These are phyloP conservation scores for Apostichopus leukothele DNA, from an alignment of 53 echinoderm and acorn worm species.

Conservation along the genomic window DNA sequence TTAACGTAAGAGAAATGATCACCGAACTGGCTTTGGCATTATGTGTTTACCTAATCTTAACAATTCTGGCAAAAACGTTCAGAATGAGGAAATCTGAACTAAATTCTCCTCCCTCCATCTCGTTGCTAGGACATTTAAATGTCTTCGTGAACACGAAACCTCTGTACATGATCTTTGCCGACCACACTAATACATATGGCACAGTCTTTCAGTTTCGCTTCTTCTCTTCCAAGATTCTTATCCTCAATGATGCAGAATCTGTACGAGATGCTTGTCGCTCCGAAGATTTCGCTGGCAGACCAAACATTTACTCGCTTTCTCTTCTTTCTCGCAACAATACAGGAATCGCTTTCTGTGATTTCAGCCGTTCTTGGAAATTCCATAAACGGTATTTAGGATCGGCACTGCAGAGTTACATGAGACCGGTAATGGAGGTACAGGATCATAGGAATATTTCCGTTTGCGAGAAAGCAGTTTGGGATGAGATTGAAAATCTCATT, in stretches of 20 bases:
- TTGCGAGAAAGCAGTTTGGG: constrained; percentile 27
- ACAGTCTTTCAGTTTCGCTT: constrained; percentile 60
- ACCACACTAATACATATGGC: constrained; percentile 32
- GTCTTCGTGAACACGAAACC: too few relatives aligned
- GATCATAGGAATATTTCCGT: neutral
- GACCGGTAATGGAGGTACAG: neutral
- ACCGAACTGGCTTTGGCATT: too few relatives aligned
- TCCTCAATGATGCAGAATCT: constrained; percentile 58
- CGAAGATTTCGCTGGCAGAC: constrained; percentile 79
- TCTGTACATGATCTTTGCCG: too few relatives aligned
- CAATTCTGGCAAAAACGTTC: too few relatives aligned
- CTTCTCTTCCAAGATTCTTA: constrained; percentile 55
- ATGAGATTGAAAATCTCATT: constrained; percentile 19
- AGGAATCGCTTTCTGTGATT: constrained; percentile 86
- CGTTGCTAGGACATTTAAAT: too few relatives aligned
- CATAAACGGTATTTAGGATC: constrained; percentile 57
- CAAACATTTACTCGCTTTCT: constrained; percentile 66
- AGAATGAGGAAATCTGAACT: too few relatives aligned
- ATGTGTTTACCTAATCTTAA: too few relatives aligned
- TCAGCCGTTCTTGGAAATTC: constrained; percentile 64
- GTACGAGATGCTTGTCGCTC: constrained; percentile 72
- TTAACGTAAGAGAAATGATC: too few relatives aligned
- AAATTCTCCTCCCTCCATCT: too few relatives aligned
- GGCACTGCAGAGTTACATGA: constrained; percentile 61
- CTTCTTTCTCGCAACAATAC: constrained; percentile 72